phyloP scores from a whole-genome alignment of 2,113 vertebrate species.

The Carlito syrichta region DNA sequence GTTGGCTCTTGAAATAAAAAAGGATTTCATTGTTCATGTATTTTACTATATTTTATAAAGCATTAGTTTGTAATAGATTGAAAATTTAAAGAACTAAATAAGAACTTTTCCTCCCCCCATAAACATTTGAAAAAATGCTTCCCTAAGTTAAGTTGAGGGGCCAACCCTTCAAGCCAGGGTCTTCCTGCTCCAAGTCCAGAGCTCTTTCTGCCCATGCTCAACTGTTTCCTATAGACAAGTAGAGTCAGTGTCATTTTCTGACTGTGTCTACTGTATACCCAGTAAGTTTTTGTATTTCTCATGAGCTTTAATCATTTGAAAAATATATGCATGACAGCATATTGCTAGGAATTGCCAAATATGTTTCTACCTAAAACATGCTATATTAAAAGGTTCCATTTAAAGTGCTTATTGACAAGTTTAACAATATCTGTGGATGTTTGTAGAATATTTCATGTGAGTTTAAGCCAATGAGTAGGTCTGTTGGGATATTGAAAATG shows the following conservation, averaged over 20 bases:
- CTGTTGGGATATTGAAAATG: not conserved
- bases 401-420: not conserved
- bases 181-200: not conserved
- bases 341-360: not conserved
- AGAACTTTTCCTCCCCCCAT: not conserved
- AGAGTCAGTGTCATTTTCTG: fast-evolving
- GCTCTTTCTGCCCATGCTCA: not conserved
- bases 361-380: not conserved
- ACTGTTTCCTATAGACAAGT: not conserved
- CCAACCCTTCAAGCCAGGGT: not conserved
- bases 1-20: not conserved
- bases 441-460: not conserved
- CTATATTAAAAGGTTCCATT: not conserved
- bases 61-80: not conserved
- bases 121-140: not conserved
- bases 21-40: not conserved
- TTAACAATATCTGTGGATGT: not conserved
- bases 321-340: not conserved
- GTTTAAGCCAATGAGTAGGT: not conserved
- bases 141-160: not conserved
- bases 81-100: not conserved
- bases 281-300: not conserved
- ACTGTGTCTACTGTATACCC: fast-evolving
- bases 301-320: not conserved
- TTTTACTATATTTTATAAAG: not conserved